These are phyloP conservation scores for Lacanobia wlatinum DNA, from an alignment of 2,888 invertebrate genomes.

Conservation along the genomic window DNA sequence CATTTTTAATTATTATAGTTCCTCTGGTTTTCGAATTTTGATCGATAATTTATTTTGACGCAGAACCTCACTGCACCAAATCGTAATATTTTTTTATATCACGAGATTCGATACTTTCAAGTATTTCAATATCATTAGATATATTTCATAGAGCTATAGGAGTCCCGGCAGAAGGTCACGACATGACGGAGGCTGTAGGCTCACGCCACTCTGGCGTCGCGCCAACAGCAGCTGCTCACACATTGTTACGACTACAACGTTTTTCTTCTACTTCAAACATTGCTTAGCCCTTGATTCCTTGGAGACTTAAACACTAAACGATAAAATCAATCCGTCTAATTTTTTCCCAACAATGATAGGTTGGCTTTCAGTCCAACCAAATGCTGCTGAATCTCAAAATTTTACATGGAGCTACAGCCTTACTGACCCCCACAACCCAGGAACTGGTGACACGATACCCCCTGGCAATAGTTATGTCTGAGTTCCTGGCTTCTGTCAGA, in stretches of 20 bases:
- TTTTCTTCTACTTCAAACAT: slow-evolving; percentile 70
- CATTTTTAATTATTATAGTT: too few relatives aligned
- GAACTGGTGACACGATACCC: too few relatives aligned
- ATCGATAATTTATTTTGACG: neutral
- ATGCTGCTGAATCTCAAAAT: too few relatives aligned
- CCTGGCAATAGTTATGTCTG: too few relatives aligned
- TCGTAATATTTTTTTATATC: neutral
- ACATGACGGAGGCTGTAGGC: slow-evolving; percentile 54
- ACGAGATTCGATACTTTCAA: neutral
- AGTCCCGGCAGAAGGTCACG: slow-evolving; percentile 53
- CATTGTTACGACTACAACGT: slow-evolving; percentile 73
- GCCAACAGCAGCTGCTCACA: slow-evolving; percentile 76
- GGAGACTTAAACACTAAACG: slow-evolving; percentile 30
- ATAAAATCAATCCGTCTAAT: slow-evolving; percentile 15
- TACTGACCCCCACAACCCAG: too few relatives aligned
- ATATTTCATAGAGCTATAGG: slow-evolving; percentile 37
- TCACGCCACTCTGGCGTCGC: slow-evolving; percentile 71
- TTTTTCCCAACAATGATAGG: neutral
- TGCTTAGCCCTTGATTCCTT: slow-evolving; percentile 70
- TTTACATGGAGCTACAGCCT: too few relatives aligned
- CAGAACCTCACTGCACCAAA: neutral
- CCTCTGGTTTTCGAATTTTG: too few relatives aligned
- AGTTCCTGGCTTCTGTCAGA: too few relatives aligned
- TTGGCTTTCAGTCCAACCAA: too few relatives aligned
- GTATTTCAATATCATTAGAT: slow-evolving; percentile 13